Evolutionary conservation across 1,140 invertebrate species (phyloP).

Genomic region (Homalodisca vitripennis): DNA sequence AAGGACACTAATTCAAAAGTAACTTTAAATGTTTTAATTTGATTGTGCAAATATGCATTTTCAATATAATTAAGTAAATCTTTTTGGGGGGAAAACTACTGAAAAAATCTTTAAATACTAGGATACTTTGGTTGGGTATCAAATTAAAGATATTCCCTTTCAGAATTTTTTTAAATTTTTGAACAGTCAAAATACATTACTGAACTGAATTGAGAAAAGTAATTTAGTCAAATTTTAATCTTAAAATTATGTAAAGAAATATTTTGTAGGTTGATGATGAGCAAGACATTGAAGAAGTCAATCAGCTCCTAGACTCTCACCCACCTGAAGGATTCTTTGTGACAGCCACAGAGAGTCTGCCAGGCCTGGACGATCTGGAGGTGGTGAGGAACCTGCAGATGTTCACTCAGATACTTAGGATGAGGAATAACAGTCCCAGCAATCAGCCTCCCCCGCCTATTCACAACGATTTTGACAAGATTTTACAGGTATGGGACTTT

Average conservation of each 20-base stretch:
- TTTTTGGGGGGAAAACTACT: too few species aligned
- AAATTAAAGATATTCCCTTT: too few species aligned
- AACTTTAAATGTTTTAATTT: too few species aligned
- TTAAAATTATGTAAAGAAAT: not conserved
- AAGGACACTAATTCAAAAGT: too few species aligned
- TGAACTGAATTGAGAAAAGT: too few species aligned
- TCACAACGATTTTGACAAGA: conserved; percentile 61
- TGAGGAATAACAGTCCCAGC: conserved; percentile 63
- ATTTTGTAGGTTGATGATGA: conserved; percentile 76
- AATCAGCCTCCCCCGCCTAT: conserved; percentile 53
- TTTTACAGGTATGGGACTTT: conserved; percentile 56
- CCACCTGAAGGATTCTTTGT: conserved; percentile 79
- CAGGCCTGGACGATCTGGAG: conserved; percentile 67
- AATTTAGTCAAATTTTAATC: not conserved
- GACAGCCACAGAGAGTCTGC: conserved; percentile 79
- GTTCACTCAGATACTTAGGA: conserved; percentile 82
- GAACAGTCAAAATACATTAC: too few species aligned
- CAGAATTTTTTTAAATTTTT: too few species aligned
- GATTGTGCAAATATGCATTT: too few species aligned
- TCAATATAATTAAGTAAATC: too few species aligned
- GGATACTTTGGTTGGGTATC: too few species aligned
- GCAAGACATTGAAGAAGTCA: conserved; percentile 79
- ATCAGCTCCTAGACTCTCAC: conserved; percentile 71
- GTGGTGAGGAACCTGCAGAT: conserved; percentile 78
- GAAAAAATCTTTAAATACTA: too few species aligned